Percentiles rank a stretch among this genome's conserved stretches.
phyloP scores from a whole-genome alignment of 2,797 vertebrate genomes.

The Halcyon smyrnensis region DNA sequence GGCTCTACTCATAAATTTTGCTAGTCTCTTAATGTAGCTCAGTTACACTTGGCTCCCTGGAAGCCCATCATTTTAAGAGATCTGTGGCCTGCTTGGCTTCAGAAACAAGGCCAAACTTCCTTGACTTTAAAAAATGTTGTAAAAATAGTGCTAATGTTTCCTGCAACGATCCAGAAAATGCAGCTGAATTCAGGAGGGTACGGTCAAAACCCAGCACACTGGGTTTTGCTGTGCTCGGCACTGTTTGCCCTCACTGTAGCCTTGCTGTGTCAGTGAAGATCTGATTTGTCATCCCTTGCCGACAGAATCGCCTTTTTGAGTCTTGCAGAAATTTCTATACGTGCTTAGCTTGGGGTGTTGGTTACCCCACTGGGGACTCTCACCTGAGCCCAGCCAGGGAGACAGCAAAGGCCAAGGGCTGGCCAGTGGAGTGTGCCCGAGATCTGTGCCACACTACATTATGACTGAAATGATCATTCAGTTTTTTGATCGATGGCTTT shows the following conservation, averaged over 20 bases:
- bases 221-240: no score
- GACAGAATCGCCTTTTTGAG: accelerated
- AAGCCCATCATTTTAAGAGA: background rate
- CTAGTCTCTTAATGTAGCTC: background rate
- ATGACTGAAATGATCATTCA: background rate
- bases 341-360: background rate
- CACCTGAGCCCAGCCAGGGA: background rate
- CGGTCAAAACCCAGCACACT: background rate
- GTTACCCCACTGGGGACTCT: accelerated
- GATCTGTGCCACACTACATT: background rate
- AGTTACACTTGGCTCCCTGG: background rate
- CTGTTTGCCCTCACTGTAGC: background rate
- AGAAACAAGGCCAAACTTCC: background rate
- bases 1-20: background rate
- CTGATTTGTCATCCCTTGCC: background rate
- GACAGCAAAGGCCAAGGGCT: accelerated
- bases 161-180: background rate
- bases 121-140: background rate
- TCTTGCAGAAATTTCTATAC: background rate
- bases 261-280: background rate
- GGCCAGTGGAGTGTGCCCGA: accelerated
- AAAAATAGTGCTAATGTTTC: background rate
- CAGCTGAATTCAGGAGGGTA: background rate
- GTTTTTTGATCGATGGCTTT: background rate
- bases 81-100: background rate